Conservation (phyloP, 2,113 vertebrate genomes). For the Dryoscopus gambensis region DNA sequence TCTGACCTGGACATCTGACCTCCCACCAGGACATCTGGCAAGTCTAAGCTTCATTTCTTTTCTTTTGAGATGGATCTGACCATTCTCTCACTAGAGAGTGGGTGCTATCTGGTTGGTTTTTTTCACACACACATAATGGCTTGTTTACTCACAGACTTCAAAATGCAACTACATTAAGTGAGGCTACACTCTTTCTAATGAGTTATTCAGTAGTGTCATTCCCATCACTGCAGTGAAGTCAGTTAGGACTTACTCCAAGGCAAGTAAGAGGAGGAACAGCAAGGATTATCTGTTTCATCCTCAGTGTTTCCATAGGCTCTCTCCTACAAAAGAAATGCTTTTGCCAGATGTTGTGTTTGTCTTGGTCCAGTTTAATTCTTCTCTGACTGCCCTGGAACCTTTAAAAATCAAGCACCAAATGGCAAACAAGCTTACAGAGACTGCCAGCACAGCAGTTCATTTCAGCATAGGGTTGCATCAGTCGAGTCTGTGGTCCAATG, state of each 20-base stretch:
- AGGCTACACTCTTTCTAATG: background rate
- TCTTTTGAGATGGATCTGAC: background rate
- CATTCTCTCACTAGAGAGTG: background rate
- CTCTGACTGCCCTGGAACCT: background rate
- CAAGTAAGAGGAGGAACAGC: background rate
- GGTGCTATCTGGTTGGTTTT: background rate
- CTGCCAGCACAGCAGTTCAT: background rate
- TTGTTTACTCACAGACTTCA: background rate
- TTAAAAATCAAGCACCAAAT: background rate
- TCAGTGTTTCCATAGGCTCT: background rate
- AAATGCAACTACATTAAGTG: background rate
- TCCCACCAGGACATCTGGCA: background rate
- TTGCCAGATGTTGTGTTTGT: background rate
- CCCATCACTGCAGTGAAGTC: background rate
- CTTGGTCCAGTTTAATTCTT: background rate
- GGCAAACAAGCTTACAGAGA: background rate
- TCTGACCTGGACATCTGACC: background rate
- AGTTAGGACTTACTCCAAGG: background rate
- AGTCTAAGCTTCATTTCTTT: background rate
- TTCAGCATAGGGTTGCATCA: background rate
- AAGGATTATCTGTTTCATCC: background rate
- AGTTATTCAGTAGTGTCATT: background rate
- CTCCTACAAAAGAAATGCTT: background rate
- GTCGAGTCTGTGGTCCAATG: fast-evolving
- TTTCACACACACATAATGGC: background rate